phyloP scores from a whole-genome alignment of 2,113 vertebrate species.

The Neomonachus schauinslandi region DNA sequence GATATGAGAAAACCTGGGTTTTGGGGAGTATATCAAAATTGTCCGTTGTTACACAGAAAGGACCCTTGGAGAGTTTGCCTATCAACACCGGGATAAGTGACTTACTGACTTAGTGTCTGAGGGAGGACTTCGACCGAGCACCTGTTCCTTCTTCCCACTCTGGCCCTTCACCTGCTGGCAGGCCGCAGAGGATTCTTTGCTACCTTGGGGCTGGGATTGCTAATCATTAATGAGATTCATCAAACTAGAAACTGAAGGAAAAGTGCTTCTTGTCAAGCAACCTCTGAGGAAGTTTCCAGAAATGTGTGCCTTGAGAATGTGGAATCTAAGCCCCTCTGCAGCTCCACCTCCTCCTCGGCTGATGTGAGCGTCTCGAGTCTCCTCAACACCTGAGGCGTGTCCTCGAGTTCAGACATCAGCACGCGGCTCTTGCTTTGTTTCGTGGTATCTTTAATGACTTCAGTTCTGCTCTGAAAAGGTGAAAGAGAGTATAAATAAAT shows the following conservation, averaged over 20 bases:
- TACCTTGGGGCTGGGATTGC: background rate
- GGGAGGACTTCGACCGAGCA: background rate
- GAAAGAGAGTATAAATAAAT: background rate
- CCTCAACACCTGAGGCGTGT: background rate
- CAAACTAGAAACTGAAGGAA: background rate
- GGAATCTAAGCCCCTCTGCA: background rate
- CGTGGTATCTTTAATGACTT: background rate
- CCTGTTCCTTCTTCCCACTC: background rate
- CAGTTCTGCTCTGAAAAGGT: background rate
- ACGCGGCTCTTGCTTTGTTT: background rate
- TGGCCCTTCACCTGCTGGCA: background rate
- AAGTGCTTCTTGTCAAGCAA: background rate
- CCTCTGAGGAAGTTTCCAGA: background rate
- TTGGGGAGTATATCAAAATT: background rate
- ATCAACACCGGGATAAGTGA: background rate
- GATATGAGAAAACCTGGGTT: background rate
- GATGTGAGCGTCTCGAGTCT: background rate
- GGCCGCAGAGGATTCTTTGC: background rate
- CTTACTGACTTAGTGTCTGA: conserved; percentile 39
- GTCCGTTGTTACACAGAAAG: background rate
- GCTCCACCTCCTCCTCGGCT: background rate
- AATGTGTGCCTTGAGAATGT: background rate
- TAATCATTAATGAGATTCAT: conserved; percentile 60
- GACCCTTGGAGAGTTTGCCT: background rate
- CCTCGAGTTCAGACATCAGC: background rate